Evolutionary conservation across 2,113 vertebrate genomes (phyloP).

Genomic region (Nibea coibor): DNA sequence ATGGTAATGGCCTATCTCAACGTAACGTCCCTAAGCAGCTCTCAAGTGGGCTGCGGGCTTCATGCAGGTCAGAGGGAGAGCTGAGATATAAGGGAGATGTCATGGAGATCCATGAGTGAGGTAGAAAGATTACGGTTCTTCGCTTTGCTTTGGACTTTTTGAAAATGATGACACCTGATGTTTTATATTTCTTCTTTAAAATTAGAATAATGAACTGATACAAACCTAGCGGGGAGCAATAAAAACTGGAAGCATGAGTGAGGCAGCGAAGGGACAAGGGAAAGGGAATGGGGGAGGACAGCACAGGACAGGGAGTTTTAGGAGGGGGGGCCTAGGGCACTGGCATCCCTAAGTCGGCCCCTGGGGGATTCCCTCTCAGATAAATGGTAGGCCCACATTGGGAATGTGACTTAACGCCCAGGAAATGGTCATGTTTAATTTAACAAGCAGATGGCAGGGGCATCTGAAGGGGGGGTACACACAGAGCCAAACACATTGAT

Average conservation of each 20-base stretch:
- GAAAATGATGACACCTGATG: not conserved
- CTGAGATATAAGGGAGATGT: constrained; percentile 67
- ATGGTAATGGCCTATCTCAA: constrained; percentile 78
- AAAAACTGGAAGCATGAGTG: constrained; percentile 33
- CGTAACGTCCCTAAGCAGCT: constrained; percentile 73
- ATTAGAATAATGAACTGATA: constrained; percentile 30
- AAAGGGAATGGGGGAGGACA: constrained; percentile 29
- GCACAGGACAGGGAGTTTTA: constrained; percentile 42
- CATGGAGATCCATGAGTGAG: constrained; percentile 54
- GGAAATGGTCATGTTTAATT: constrained; percentile 88
- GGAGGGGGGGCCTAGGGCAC: constrained; percentile 51
- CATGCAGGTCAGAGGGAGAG: constrained; percentile 67
- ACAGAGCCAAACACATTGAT: constrained; percentile 66
- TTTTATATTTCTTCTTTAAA: constrained; percentile 29
- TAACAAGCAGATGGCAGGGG: constrained; percentile 85
- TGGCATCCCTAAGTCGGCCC: constrained; percentile 75
- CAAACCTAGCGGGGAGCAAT: constrained; percentile 24
- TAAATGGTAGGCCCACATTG: constrained; percentile 82
- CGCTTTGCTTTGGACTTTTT: constrained; percentile 25
- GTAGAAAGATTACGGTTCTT: constrained; percentile 22
- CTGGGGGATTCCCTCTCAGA: constrained; percentile 80
- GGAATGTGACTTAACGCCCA: constrained; percentile 83
- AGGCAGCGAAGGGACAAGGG: constrained; percentile 39
- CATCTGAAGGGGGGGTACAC: constrained; percentile 58
- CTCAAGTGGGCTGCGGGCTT: constrained; percentile 66